Evolutionary conservation across 2,113 vertebrate genomes (phyloP), one percentile per base, ranked within the genome.

Genomic region (Ellobius talpinus): DNA sequence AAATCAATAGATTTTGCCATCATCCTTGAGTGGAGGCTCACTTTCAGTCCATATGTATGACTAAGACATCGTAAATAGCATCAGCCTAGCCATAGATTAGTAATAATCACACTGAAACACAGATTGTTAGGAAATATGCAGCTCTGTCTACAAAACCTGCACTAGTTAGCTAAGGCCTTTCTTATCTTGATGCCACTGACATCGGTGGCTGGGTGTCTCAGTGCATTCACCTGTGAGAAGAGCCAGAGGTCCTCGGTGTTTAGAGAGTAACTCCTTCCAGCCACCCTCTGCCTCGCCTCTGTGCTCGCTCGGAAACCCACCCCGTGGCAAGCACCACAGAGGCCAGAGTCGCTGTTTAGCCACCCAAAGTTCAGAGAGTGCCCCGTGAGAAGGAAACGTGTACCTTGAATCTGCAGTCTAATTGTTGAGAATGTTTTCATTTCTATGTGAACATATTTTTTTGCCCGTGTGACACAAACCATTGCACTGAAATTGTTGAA

Each of bases 51-150:
- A n/a, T 98, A 97, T 97, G 99, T 99, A 98, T 76, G 99, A 94
- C 98, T 99, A 97, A 98, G 99, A 91, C 99, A 99, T 97, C 99
- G 99, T 97, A 99, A 99, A 98, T 99, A 99, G 94, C 99, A 99
- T 65, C 99, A 99, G 95, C 99, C 99, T 97, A 98, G 99, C 95
- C 99, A 99, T 95, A 99, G 99, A 74, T 98, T 99, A 99, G 99
- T 98, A 99, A 99, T 98, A 95, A 99, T 99, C 97, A 98, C 95
- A 74, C 99, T 99, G 87, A 98, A 97, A 97, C 99, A 96, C 98
- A 99, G 95, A 97, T 99, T 86, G 99, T 98, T 97, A 99, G 98
- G 97, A 98, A 99, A 96, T 99, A 99, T 98, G 99, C 99, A 98
- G 99, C 2, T 23, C 99, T 99, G 98, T 99, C 99, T 70, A 99